Percentiles rank a stretch among this genome's conserved stretches.
phyloP scores from a whole-genome alignment of 2,888 invertebrate species.

The Smittia aterrima region DNA sequence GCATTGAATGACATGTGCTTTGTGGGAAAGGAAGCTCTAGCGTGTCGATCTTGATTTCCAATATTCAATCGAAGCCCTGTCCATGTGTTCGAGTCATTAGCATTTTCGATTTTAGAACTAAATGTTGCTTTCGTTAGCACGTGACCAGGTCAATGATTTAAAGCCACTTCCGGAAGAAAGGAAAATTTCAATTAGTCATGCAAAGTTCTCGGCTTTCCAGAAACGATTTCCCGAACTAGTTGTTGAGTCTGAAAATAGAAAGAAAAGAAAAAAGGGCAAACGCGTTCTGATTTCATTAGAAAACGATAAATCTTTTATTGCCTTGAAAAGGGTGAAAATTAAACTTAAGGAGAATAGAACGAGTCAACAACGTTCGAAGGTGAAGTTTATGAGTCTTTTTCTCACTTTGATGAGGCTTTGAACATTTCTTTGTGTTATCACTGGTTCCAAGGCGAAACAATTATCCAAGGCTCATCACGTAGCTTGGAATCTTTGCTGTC shows the following conservation, averaged over 20 bases:
- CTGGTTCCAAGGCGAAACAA: background rate
- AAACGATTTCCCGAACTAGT: background rate
- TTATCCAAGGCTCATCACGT: slow-evolving; percentile 36
- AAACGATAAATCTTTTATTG: too few relatives aligned
- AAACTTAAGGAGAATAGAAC: too few relatives aligned
- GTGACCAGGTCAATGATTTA: background rate
- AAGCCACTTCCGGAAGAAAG: background rate
- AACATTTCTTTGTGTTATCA: slow-evolving; percentile 29
- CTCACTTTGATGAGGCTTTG: slow-evolving; percentile 8
- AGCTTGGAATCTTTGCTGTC: slow-evolving; percentile 38
- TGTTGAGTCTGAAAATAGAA: background rate
- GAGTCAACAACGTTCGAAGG: too few relatives aligned
- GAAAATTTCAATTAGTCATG: background rate
- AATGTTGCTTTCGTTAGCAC: background rate
- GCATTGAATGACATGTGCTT: too few relatives aligned
- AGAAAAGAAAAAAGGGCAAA: too few relatives aligned
- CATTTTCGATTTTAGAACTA: slow-evolving; percentile 36
- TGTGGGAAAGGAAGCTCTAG: too few relatives aligned
- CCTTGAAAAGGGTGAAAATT: too few relatives aligned
- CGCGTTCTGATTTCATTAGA: too few relatives aligned
- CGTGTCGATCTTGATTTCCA: too few relatives aligned
- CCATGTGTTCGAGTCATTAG: slow-evolving; percentile 8
- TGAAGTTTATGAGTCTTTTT: slow-evolving; percentile 18
- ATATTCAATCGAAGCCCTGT: too few relatives aligned
- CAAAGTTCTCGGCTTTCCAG: background rate